Evolutionary conservation across 2,888 invertebrate genomes (phyloP).

Genomic region (Drosophila hawaiiensis): DNA sequence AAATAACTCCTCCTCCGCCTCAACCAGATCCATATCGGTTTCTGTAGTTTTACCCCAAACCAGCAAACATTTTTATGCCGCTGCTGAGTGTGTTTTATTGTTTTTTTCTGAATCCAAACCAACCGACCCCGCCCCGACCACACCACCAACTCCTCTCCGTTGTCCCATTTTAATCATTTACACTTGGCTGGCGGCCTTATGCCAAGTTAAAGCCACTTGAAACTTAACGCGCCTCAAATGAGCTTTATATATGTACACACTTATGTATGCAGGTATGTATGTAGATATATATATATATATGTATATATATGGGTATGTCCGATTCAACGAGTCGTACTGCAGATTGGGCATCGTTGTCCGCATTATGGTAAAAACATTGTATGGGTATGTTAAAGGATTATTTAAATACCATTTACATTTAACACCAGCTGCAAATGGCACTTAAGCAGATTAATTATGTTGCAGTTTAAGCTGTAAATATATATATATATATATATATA

Average conservation of each 20-base stretch:
- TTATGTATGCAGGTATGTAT: not conserved
- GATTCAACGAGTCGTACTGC: not conserved
- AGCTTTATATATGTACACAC: conserved; percentile 42
- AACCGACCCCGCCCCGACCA: not conserved
- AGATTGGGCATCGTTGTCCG: not conserved
- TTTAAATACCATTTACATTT: not conserved
- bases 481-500: not conserved
- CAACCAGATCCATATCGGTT: not conserved
- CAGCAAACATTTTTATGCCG: conserved; percentile 13
- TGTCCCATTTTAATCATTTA: conserved; percentile 62
- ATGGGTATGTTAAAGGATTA: not conserved
- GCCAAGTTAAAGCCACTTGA: conserved; percentile 52
- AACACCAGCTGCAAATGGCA: conserved; percentile 8
- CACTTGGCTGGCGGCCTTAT: conserved; percentile 57
- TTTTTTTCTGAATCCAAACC: conserved; percentile 12
- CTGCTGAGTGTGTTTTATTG: conserved; percentile 58
- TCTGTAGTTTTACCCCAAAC: not conserved
- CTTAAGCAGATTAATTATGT: conserved; percentile 3
- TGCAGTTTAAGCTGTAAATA: not conserved
- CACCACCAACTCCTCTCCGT: not conserved
- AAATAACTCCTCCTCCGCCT: not conserved
- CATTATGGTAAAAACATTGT: not conserved
- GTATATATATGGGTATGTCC: not conserved
- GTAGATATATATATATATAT: not conserved
- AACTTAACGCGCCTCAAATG: conserved; percentile 62